Base-by-base conservation (phyloP, 2,888 invertebrate genomes). In the Zaprionus lineosus region DNA sequence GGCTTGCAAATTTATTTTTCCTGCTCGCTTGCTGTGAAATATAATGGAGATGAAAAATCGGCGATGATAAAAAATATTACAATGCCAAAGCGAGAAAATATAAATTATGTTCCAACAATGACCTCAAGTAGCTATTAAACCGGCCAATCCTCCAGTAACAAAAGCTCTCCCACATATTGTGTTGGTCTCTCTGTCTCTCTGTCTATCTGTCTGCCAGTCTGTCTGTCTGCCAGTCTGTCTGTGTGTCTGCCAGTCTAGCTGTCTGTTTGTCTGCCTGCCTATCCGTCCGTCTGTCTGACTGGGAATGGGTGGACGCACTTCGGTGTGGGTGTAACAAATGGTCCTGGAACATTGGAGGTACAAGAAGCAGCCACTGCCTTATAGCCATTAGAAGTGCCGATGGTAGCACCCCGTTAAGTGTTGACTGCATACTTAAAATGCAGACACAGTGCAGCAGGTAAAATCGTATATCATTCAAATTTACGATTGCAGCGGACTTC, bases 1-100 rank as follows among this genome's bases (percentile, higher is more conserved):
- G 63, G 67, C 68, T 78, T 83, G 75, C 77, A 83, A 85, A 83
- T 83, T 81, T 83, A 83, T 85, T 78, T 75, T 67, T 57, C 52
- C 77, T 59, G 55, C 63, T 39, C 57, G 55, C 63, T 36, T 33
- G 26, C 44, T 40, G 67, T 29, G 14, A 57, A 71, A 70, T 63
- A 76, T 83, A 77, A 79, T 72, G 72, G 60, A 81, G 60, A 83
- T 79, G 77, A 79, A 81, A 74, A 79, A 79, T 79, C 71, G 76
- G 50, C 36, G 8, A 15, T 29, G 39, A 69, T 64, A 50, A 37
- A 31, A 47, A 65, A 66, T 47, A 56, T 57, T 62, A 66, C 64
- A 57, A 53, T 39, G 48, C 37, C 15, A 41, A 37, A 51, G 43
- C 31, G 41, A 21, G 44, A 55, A 51, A 62, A 64, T 61, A 65